Conservation (phyloP, 2,888 invertebrate genomes). For the Peribatodes rhomboidaria region DNA sequence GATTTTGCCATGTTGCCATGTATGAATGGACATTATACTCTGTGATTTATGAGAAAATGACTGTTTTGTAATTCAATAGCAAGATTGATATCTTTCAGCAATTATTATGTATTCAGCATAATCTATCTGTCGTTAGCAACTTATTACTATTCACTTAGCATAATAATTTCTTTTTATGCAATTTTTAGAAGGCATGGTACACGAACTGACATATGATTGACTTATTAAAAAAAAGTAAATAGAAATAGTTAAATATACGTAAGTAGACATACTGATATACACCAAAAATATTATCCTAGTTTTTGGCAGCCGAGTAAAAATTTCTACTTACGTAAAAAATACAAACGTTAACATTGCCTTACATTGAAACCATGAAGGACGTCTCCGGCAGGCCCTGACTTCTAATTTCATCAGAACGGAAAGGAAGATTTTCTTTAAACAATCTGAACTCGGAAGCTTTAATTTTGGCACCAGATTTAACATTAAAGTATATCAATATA, state of each 20-base stretch:
- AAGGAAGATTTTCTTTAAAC: conserved; percentile 40
- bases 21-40: conserved; percentile 28
- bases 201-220: too few species aligned
- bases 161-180: background rate
- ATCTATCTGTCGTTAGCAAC: background rate
- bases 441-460: conserved; percentile 60
- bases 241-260: too few species aligned
- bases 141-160: too few species aligned
- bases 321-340: conserved; percentile 8
- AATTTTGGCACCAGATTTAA: conserved; percentile 72
- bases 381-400: conserved; percentile 5
- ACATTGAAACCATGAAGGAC: conserved; percentile 7
- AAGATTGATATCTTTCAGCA: conserved; percentile 18
- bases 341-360: conserved; percentile 4
- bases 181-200: too few species aligned
- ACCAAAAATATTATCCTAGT: too few species aligned
- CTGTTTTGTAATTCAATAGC: conserved; percentile 31
- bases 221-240: too few species aligned
- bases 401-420: conserved; percentile 22
- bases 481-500: conserved; percentile 77
- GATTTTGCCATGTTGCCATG: conserved; percentile 38
- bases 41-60: conserved; percentile 31
- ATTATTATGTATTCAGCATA: conserved; percentile 9
- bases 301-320: too few species aligned
- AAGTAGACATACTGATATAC: too few species aligned